phyloP scores from a whole-genome alignment of 2,797 vertebrate genomes.

The Oreortyx pictus region DNA sequence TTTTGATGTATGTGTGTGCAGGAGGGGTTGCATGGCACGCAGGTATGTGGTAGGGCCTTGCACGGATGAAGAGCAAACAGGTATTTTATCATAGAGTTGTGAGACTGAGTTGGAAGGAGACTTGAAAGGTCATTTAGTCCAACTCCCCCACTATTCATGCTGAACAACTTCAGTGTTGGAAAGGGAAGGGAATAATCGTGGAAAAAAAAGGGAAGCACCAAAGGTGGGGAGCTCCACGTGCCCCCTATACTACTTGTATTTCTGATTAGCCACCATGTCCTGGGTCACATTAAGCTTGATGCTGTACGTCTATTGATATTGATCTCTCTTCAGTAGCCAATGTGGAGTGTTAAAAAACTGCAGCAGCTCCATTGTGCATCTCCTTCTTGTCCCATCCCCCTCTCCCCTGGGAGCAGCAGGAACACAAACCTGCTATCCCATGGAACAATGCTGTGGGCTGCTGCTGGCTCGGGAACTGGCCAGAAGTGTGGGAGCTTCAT shows the following conservation, averaged over 20 bases:
- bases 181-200: not conserved
- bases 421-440: not conserved
- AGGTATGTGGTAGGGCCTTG: not conserved
- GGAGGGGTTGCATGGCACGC: not conserved
- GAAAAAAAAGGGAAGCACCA: not conserved
- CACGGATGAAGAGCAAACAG: not conserved
- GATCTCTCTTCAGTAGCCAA: not conserved
- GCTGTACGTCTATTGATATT: not conserved
- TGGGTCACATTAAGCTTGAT: not conserved
- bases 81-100: not conserved
- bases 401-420: not conserved
- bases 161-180: not conserved
- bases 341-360: not conserved
- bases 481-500: not conserved
- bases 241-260: not conserved
- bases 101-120: too few relatives aligned
- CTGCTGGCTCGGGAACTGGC: rapidly evolving
- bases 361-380: not conserved
- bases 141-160: not conserved
- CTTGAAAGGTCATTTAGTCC: too few relatives aligned
- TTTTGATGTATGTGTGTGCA: not conserved
- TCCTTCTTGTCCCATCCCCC: not conserved
- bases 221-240: rapidly evolving
- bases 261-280: not conserved
- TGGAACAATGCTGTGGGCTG: rapidly evolving